phyloP scores from a whole-genome alignment of 2,113 vertebrate species.

The Coptodon bakossiorum region DNA sequence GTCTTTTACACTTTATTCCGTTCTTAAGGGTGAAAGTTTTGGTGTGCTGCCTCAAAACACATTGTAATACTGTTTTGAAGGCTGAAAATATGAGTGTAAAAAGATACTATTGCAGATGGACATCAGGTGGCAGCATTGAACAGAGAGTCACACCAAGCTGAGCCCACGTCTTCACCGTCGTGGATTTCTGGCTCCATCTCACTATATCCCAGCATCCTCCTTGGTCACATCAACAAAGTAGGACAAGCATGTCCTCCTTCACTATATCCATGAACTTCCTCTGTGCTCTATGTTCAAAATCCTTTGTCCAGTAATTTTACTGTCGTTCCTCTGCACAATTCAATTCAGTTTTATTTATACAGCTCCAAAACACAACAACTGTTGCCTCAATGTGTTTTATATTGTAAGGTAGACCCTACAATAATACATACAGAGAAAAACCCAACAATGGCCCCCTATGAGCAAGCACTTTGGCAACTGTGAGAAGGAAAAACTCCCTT shows the following conservation, averaged over 20 bases:
- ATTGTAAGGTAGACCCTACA: not conserved
- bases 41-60: not conserved
- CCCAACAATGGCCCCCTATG: not conserved
- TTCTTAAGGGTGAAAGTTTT: not conserved
- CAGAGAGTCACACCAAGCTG: not conserved
- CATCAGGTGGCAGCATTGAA: slow-evolving; percentile 38
- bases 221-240: not conserved
- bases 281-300: not conserved
- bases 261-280: not conserved
- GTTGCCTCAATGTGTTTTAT: not conserved
- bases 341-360: not conserved
- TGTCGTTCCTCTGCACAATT: not conserved
- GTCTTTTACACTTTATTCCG: not conserved
- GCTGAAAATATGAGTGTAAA: not conserved
- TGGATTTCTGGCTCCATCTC: not conserved
- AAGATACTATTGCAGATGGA: not conserved
- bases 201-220: not conserved
- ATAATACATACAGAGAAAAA: not conserved
- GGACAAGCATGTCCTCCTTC: not conserved
- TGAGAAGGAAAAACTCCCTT: not conserved
- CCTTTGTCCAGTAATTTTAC: not conserved
- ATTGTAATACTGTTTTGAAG: not conserved
- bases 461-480: not conserved
- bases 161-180: fast-evolving
- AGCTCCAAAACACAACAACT: not conserved